phyloP scores from a whole-genome alignment of 2,888 invertebrate genomes.

The Cistogaster globosa region DNA sequence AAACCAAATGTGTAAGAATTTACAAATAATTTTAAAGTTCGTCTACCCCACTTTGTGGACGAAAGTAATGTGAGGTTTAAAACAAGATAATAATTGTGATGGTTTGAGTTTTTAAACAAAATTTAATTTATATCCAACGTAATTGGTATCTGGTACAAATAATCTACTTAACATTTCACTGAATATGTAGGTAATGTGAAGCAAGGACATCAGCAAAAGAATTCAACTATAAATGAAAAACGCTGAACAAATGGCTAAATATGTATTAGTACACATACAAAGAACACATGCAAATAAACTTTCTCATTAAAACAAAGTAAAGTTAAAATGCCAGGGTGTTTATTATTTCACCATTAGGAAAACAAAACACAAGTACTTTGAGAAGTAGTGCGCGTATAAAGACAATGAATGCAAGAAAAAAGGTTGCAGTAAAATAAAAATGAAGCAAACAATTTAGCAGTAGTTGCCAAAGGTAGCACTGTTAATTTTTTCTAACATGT shows the following conservation, averaged over 20 bases:
- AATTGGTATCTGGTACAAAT: conserved; percentile 53
- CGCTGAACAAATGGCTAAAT: neutral
- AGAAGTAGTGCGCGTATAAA: conserved; percentile 54
- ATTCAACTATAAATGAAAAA: conserved; percentile 6
- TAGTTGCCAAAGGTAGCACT: conserved; percentile 4
- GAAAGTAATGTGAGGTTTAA: neutral
- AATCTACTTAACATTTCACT: conserved; percentile 59
- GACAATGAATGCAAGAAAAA: conserved; percentile 45
- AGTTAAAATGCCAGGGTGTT: conserved; percentile 28
- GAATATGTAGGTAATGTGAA: conserved; percentile 42
- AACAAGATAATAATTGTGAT: conserved; percentile 22
- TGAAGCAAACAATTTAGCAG: conserved; percentile 15
- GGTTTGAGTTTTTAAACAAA: conserved; percentile 42
- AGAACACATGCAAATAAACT: neutral
- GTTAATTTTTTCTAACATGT: no score
- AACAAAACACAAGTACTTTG: conserved; percentile 48
- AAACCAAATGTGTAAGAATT: no score
- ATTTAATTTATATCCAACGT: conserved; percentile 56
- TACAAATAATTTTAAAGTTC: no score
- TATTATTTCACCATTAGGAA: conserved; percentile 31
- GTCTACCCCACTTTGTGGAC: no score
- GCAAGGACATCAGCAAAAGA: conserved; percentile 13
- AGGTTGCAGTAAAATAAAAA: neutral
- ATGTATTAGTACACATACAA: neutral
- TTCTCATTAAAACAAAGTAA: neutral